Base-by-base conservation (phyloP, 2,113 vertebrate genomes). In the Cyrtonyx montezumae region DNA sequence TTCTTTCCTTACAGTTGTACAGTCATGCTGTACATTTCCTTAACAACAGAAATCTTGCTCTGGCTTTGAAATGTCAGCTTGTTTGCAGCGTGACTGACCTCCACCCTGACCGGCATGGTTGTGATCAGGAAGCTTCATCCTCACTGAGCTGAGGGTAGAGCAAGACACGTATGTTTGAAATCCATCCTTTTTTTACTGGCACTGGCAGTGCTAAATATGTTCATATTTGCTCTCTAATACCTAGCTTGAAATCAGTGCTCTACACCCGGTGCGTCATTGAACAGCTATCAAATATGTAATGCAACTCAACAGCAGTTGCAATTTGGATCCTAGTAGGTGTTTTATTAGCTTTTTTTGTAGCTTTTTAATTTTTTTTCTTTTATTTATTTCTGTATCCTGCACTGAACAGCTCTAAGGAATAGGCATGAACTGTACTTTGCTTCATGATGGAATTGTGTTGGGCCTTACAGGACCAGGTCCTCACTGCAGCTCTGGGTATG, bases 81-180 rank as follows among this genome's bases (percentile, higher is more conserved):
- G 49, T 88, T 92, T 94, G 84, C 87, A 92, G 71, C 13, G 10
- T 91, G 87, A 85, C 92, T 89, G 87, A 74, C 53, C 69, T 87
- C 89, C 62, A 77, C 40, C 71, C 79, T 79, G 56, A 45, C 34
- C 92, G 69, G 59, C 5, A 0, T 71, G 87, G 20, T 23, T 86
- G 66, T 88, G 53, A 84, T 25, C 36, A 76, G 86, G 80, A 89
- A 82, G 53, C 55, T n/a, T 87, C 0, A 0, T 89, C 53, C 43
- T 77, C 75, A 2, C 62, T 36, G 74, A 59, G 36, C 1, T 0
- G 49, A 87, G 67, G 56, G 32, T 48, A 74, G 68, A 46, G 61
- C 51, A 65, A 68, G 66, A 28, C 78, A 92, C 49, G 5, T 21
- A 19, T 14, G 11, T 53, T 58, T 25, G 40, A 65, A 90, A 88